Evolutionary conservation across 2,113 vertebrate genomes (phyloP).

Genomic region (Phalacrocorax pelagicus): DNA sequence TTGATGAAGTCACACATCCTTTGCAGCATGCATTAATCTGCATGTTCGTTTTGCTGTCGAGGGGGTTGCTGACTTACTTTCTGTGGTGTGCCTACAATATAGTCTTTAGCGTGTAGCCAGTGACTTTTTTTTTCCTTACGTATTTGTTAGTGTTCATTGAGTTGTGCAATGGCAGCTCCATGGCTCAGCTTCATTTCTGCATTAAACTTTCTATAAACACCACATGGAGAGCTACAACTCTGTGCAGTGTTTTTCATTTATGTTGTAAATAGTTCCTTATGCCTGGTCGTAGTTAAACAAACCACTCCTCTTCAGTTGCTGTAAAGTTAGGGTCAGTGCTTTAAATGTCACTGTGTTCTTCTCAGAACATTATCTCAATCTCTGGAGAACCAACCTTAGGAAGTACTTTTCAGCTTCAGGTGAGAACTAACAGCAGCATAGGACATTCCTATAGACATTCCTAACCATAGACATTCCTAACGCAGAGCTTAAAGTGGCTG

Average conservation of each 20-base stretch:
- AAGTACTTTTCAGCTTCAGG: not conserved
- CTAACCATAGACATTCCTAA: not conserved
- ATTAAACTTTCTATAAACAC: not conserved
- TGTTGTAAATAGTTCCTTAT: not conserved
- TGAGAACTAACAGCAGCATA: not conserved
- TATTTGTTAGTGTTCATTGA: not conserved
- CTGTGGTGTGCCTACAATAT: not conserved
- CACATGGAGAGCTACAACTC: not conserved
- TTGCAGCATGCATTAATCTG: slow-evolving; percentile 14
- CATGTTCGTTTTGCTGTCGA: slow-evolving; percentile 26
- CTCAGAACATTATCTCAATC: not conserved
- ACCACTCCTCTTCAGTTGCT: not conserved
- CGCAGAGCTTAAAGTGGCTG: not conserved
- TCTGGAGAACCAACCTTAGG: not conserved
- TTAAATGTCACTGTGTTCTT: not conserved
- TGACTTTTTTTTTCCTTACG: not conserved
- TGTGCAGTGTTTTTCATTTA: not conserved
- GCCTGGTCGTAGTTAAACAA: not conserved
- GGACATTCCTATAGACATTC: no score
- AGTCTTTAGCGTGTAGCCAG: not conserved
- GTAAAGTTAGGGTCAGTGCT: not conserved
- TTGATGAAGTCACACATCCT: slow-evolving; percentile 18
- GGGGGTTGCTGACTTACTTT: not conserved
- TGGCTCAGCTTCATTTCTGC: not conserved
- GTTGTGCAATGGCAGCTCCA: not conserved